Evolutionary conservation across 2,888 invertebrate genomes (phyloP).

Genomic region (Tiphia femorata): DNA sequence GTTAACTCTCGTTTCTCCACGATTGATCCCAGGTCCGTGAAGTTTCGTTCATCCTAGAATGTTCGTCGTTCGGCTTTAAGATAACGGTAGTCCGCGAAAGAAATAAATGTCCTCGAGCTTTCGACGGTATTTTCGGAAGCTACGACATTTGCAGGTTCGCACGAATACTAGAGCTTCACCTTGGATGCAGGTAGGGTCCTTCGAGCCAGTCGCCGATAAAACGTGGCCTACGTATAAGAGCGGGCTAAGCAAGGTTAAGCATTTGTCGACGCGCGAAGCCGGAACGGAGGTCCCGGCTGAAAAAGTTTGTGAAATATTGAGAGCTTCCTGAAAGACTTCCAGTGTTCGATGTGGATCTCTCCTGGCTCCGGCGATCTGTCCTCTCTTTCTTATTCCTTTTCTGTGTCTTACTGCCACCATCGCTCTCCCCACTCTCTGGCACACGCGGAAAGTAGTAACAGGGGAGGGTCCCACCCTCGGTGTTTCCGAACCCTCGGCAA

Average conservation of each 20-base stretch:
- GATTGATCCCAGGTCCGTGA: too few species aligned
- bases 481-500: background rate
- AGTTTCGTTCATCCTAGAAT: too few species aligned
- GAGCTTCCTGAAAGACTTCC: constrained; percentile 57
- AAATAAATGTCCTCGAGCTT: too few species aligned
- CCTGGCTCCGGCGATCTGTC: constrained; percentile 25
- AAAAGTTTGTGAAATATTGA: constrained; percentile 62
- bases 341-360: constrained; percentile 50
- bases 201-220: constrained; percentile 32
- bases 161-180: too few species aligned
- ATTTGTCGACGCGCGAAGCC: constrained; percentile 47
- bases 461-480: background rate
- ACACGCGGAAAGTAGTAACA: background rate
- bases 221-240: constrained; percentile 34
- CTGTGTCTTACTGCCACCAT: constrained; percentile 1
- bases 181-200: background rate
- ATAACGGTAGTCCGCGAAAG: too few species aligned
- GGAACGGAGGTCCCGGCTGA: constrained; percentile 29
- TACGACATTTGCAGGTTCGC: too few species aligned
- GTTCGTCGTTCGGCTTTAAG: too few species aligned
- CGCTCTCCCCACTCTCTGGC: background rate
- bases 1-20: too few species aligned
- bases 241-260: constrained; percentile 41
- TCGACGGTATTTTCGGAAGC: too few species aligned
- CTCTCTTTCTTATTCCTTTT: constrained; percentile 21